phyloP scores from a whole-genome alignment of 2,888 invertebrate species.

The Phania funesta region DNA sequence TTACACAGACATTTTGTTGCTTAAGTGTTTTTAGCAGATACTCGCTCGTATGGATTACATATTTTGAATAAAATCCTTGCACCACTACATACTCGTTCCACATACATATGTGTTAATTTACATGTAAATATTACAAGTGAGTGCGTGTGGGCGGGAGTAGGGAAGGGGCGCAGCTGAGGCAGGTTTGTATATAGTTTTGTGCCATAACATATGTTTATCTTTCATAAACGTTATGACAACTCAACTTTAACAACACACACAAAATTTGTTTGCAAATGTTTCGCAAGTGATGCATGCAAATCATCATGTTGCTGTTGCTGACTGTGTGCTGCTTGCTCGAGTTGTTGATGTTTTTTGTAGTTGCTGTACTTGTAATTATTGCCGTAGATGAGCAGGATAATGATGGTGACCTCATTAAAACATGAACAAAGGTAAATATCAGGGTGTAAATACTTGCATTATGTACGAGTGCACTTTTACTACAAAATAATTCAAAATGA shows the following conservation, averaged over 20 bases:
- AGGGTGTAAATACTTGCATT: conserved; percentile 20
- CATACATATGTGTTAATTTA: not conserved
- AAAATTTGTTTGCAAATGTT: conserved; percentile 23
- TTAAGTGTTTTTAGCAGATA: not conserved
- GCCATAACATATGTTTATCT: conserved; percentile 29
- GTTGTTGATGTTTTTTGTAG: conserved; percentile 14
- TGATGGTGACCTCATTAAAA: conserved; percentile 61
- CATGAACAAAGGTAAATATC: conserved; percentile 45
- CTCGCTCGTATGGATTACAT: too few species aligned
- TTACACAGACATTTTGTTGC: not conserved
- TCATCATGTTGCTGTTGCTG: conserved; percentile 2
- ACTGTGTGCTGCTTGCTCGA: not conserved
- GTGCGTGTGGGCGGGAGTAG: not conserved
- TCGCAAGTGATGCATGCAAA: conserved; percentile 49
- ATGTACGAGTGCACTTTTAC: too few species aligned
- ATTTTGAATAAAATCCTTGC: too few species aligned
- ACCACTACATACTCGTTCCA: not conserved
- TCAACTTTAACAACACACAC: conserved; percentile 22
- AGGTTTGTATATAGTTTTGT: not conserved
- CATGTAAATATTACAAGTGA: not conserved
- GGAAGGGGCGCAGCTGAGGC: too few species aligned
- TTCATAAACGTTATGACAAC: conserved; percentile 46
- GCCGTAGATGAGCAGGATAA: conserved; percentile 43
- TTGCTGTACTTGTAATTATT: conserved; percentile 5
- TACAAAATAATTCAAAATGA: conserved; percentile 20